phyloP scores from a whole-genome alignment of 2,113 vertebrate species.

The rabbit (Oryctolagus cuniculus) region DNA sequence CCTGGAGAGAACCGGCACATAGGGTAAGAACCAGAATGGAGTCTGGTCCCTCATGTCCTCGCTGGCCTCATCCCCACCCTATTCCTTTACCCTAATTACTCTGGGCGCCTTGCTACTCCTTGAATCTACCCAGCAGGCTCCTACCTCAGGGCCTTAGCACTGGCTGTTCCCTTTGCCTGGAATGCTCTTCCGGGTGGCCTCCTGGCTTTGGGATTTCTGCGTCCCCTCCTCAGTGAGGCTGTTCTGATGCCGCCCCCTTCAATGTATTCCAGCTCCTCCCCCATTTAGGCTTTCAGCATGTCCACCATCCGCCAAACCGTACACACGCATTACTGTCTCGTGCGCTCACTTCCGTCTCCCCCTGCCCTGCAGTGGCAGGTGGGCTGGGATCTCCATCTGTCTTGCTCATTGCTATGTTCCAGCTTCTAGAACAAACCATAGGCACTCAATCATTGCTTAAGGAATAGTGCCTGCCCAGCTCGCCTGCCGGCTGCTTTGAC shows the following conservation, averaged over 20 bases:
- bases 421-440: not conserved
- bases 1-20: not conserved
- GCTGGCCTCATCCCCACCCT: not conserved
- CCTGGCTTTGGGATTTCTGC: not conserved
- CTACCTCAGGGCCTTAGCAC: too few species aligned
- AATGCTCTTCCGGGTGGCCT: not conserved
- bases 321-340: too few species aligned
- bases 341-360: not conserved
- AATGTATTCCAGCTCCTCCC: not conserved
- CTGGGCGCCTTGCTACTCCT: not conserved
- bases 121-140: not conserved
- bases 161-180: too few species aligned
- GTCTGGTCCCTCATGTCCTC: not conserved
- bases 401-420: not conserved
- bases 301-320: not conserved
- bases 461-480: not conserved
- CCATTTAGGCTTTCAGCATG: not conserved
- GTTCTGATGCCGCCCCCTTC: not conserved
- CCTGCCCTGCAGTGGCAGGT: not conserved
- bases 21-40: not conserved
- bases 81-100: not conserved
- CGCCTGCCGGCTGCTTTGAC: not conserved
- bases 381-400: not conserved
- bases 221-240: not conserved
- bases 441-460: not conserved